phyloP scores from a whole-genome alignment of 1,140 invertebrate genomes.

The Lepeophtheirus salmonis region DNA sequence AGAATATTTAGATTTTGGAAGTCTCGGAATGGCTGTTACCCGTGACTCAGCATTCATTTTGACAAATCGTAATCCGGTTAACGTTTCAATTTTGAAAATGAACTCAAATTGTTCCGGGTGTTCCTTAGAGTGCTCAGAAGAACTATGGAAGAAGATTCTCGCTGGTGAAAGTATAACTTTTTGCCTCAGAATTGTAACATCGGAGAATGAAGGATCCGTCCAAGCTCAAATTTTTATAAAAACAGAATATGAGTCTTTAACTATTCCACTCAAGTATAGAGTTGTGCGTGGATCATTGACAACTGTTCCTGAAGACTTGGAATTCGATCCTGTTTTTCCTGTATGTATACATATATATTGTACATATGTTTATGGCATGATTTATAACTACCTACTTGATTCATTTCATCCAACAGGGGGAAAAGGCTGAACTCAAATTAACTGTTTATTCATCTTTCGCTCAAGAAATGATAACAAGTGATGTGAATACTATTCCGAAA shows the following conservation, averaged over 20 bases:
- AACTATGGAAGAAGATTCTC: conserved; percentile 34
- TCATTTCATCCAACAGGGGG: conserved; percentile 39
- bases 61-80: conserved; percentile 54
- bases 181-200: conserved; percentile 45
- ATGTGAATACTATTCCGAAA: conserved; percentile 32
- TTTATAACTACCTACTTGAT: background rate
- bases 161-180: conserved; percentile 50
- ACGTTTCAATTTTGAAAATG: conserved; percentile 40
- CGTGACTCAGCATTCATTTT: conserved; percentile 47
- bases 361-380: background rate
- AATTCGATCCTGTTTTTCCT: conserved; percentile 62
- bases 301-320: conserved; percentile 36
- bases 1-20: conserved; percentile 48
- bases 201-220: conserved; percentile 44
- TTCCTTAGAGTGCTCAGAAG: conserved; percentile 44
- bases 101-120: conserved; percentile 41
- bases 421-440: conserved; percentile 47
- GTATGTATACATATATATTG: conserved; percentile 35
- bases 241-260: conserved; percentile 48
- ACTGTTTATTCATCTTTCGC: conserved; percentile 51
- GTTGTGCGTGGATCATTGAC: conserved; percentile 23
- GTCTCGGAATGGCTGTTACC: conserved; percentile 44
- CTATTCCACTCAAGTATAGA: conserved; percentile 38
- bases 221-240: conserved; percentile 47
- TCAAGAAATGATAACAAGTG: conserved; percentile 43